Conservation (phyloP, 2,113 vertebrate species). For the Lanius collurio region DNA sequence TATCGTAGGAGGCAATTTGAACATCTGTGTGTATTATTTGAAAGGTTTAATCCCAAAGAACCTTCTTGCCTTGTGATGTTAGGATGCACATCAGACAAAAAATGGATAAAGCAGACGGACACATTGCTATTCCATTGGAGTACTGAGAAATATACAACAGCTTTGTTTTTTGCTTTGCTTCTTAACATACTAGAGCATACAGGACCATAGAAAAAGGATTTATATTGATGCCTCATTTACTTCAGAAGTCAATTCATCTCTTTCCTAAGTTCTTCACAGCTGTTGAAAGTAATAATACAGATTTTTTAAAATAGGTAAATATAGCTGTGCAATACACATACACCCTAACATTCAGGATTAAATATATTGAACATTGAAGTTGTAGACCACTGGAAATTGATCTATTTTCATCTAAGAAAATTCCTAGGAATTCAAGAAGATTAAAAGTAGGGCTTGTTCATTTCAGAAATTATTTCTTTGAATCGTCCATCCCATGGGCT, state of each 20-base stretch:
- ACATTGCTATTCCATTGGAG: background rate
- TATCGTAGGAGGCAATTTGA: conserved; percentile 63
- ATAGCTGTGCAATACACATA: background rate
- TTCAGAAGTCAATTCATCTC: background rate
- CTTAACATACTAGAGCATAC: background rate
- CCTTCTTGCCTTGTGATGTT: background rate
- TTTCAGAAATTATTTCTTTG: background rate
- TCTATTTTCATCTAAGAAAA: background rate
- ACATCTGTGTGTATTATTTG: conserved; percentile 21
- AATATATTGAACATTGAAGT: background rate
- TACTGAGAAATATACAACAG: background rate
- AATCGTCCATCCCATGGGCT: background rate
- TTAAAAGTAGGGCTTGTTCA: background rate
- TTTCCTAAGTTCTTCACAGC: background rate
- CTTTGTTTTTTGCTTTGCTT: background rate
- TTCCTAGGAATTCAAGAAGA: background rate
- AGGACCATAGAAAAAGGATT: background rate
- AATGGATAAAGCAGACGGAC: background rate
- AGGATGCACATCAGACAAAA: background rate
- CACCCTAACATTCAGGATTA: background rate
- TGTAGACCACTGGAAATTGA: background rate
- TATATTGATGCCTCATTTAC: background rate
- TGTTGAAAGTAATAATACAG: background rate
- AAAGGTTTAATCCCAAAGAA: conserved; percentile 17
- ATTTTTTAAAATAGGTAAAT: background rate